Evolutionary conservation across 1,140 invertebrate species (phyloP).

Genomic region (Cephus cinctus): DNA sequence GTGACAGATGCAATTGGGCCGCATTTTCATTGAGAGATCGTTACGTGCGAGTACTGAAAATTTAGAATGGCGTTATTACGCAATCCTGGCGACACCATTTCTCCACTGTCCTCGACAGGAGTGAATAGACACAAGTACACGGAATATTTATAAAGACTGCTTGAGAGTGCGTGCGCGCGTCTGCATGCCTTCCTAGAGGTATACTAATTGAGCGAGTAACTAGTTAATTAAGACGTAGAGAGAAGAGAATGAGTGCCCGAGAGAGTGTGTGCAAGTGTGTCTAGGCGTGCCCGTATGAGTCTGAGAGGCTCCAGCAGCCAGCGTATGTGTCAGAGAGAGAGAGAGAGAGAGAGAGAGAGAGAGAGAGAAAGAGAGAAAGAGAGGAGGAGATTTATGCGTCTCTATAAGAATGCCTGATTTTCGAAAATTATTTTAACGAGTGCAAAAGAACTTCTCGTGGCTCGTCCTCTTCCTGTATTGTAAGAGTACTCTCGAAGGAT

Average conservation of each 20-base stretch:
- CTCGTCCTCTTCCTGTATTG: too few species aligned
- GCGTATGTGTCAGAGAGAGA: constrained; percentile 1
- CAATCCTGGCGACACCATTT: too few species aligned
- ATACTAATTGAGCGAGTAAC: constrained; percentile 23
- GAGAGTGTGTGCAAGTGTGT: not conserved
- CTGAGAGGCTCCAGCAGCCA: too few species aligned
- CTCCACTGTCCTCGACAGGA: too few species aligned
- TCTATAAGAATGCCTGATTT: constrained; percentile 3
- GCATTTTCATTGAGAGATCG: too few species aligned
- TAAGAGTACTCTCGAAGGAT: too few species aligned
- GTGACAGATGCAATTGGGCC: too few species aligned
- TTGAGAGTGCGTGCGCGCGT: constrained; percentile 44
- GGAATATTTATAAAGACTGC: constrained; percentile 58
- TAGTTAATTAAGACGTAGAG: constrained; percentile 25
- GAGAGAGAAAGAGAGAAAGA: constrained; percentile 7
- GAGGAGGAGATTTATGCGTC: constrained; percentile 3
- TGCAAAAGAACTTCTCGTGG: too few species aligned
- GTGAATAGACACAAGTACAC: too few species aligned
- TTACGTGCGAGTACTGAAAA: too few species aligned
- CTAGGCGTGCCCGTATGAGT: not conserved
- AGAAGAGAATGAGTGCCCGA: constrained; percentile 10
- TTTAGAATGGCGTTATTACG: too few species aligned
- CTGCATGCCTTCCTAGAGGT: constrained; percentile 45
- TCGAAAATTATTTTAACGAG: constrained; percentile 1
- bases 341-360: constrained; percentile 6